A percentile compares a stretch with the other conserved stretches of the same genome.
Conservation (phyloP, 2,113 vertebrate genomes). For the Xerus inauris region DNA sequence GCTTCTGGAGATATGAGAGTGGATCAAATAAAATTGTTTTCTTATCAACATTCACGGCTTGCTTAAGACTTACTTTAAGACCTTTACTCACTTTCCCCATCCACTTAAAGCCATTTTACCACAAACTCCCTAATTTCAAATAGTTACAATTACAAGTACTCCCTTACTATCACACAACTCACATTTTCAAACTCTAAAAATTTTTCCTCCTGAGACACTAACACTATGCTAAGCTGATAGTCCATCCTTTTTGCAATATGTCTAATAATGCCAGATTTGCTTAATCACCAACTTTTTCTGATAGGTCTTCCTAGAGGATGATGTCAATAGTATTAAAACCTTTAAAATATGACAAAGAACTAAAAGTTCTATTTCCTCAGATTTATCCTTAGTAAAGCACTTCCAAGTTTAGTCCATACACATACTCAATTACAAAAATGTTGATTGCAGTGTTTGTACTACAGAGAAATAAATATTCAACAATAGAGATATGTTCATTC, state of each 20-base stretch:
- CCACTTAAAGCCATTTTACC: not conserved
- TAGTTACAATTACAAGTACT: not conserved
- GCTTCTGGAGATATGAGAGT: not conserved
- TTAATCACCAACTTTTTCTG: not conserved
- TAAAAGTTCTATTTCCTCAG: slow-evolving; percentile 7
- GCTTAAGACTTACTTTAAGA: not conserved
- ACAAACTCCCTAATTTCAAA: not conserved
- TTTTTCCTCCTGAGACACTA: not conserved
- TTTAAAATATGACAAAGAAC: not conserved
- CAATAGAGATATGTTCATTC: not conserved
- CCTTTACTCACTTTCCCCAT: not conserved
- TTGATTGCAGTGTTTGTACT: not conserved
- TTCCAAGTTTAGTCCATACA: not conserved
- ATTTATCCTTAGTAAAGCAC: not conserved
- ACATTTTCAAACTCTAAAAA: not conserved
- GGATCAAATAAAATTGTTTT: not conserved
- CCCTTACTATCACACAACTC: not conserved
- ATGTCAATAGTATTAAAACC: not conserved
- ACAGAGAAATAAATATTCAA: not conserved
- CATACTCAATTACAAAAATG: not conserved
- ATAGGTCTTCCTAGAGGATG: not conserved
- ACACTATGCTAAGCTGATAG: not conserved
- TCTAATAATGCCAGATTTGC: not conserved
- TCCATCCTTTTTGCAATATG: not conserved
- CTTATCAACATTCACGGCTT: not conserved